These are phyloP conservation scores for Gyrodactylus salaris DNA, from an alignment of 1,140 invertebrate genomes.

Conservation along the genomic window DNA sequence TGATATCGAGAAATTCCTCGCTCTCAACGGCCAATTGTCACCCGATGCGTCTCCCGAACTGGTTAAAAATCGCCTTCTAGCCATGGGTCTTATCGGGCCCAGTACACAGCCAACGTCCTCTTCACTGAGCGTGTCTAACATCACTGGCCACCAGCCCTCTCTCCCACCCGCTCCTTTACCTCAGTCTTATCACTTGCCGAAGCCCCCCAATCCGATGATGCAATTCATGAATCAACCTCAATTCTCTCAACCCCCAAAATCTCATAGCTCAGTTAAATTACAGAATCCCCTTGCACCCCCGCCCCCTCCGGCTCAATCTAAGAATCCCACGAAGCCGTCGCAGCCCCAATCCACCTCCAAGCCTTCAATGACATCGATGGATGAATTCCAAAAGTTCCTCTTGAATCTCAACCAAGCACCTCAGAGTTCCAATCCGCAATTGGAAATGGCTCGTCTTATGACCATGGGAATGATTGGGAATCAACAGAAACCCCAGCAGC, in stretches of 20 bases:
- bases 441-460: background rate
- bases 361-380: background rate
- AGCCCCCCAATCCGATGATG: background rate
- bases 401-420: background rate
- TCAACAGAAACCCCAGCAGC: background rate
- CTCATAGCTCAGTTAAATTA: background rate
- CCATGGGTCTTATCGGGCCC: background rate
- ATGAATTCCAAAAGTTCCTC: background rate
- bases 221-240: background rate
- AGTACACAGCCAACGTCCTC: background rate
- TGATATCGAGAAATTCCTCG: background rate
- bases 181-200: too few relatives aligned
- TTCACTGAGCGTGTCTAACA: background rate
- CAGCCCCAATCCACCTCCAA: background rate
- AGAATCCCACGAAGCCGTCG: background rate
- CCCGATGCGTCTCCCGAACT: background rate
- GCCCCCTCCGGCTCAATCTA: background rate
- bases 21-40: background rate
- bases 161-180: background rate
- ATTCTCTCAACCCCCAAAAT: background rate
- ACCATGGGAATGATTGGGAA: background rate
- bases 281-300: background rate
- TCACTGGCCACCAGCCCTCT: too few relatives aligned
- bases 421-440: background rate
- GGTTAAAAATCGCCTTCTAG: background rate